phyloP scores from a whole-genome alignment of 2,113 vertebrate species.

The Recurvirostra avosetta region DNA sequence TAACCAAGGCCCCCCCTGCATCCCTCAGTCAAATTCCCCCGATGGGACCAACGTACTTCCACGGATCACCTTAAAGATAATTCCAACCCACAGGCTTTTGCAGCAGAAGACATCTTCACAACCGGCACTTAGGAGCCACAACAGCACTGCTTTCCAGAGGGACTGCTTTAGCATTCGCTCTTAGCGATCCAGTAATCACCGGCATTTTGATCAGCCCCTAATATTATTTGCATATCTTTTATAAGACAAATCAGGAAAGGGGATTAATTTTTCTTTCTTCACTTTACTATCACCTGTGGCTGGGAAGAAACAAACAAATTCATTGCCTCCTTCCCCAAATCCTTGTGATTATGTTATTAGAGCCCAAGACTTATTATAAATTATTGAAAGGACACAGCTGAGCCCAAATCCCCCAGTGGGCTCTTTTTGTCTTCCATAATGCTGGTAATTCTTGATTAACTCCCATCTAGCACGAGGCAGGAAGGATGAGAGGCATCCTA shows the following conservation, averaged over 20 bases:
- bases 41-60: background rate
- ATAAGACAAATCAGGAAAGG: slow-evolving; percentile 23
- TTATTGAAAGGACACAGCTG: slow-evolving; percentile 49
- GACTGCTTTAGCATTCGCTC: background rate
- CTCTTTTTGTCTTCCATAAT: background rate
- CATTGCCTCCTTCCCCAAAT: slow-evolving; percentile 27
- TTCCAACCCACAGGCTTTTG: background rate
- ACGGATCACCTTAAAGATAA: background rate
- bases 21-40: background rate
- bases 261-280: slow-evolving; percentile 36
- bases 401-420: background rate
- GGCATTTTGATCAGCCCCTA: background rate
- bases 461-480: background rate
- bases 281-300: slow-evolving; percentile 36
- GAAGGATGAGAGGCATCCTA: background rate
- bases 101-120: background rate
- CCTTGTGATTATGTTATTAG: slow-evolving; percentile 22
- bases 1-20: background rate
- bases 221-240: slow-evolving; percentile 27
- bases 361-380: slow-evolving; percentile 22
- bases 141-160: background rate
- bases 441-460: background rate
- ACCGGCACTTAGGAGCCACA: background rate
- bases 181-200: background rate
- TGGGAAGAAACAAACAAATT: slow-evolving; percentile 19